Evolutionary conservation across 1,140 invertebrate genomes (phyloP).

Genomic region (Aphis gossypii): DNA sequence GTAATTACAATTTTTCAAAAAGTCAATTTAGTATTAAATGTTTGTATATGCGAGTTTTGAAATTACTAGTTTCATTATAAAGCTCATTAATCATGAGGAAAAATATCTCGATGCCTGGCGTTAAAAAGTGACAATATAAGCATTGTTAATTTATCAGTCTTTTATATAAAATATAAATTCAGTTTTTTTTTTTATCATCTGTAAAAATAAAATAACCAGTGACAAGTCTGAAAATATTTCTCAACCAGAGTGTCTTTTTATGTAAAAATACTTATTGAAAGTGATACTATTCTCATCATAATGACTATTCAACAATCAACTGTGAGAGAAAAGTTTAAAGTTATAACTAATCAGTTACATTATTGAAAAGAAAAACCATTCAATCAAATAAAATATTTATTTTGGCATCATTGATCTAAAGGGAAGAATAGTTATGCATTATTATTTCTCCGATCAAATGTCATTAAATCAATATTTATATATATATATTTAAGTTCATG

Average conservation of each 20-base stretch:
- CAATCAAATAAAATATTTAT: background rate
- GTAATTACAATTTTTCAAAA: slow-evolving; percentile 4
- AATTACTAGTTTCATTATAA: slow-evolving; percentile 22
- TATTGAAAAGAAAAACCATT: background rate
- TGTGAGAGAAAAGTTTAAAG: background rate
- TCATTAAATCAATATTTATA: background rate
- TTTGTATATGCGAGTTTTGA: background rate
- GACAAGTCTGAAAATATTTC: background rate
- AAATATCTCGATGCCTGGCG: background rate
- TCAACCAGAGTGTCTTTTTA: slow-evolving; percentile 25
- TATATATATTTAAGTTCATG: background rate
- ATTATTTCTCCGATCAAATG: background rate
- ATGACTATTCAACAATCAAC: slow-evolving; percentile 23
- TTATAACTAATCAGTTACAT: slow-evolving; percentile 7
- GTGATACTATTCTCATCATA: background rate
- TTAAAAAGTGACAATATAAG: slow-evolving; percentile 26
- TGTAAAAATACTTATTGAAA: slow-evolving; percentile 43
- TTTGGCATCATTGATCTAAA: too few relatives aligned
- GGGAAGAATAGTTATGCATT: background rate
- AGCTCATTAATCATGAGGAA: slow-evolving; percentile 13
- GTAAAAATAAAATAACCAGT: background rate
- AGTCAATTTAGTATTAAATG: background rate
- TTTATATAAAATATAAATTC: slow-evolving; percentile 27
- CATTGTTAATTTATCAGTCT: slow-evolving; percentile 28
- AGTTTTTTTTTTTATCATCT: slow-evolving; percentile 7